These are phyloP conservation scores for Azorinus chamasolen DNA, from an alignment of 2,888 invertebrate species.

Conservation along the genomic window DNA sequence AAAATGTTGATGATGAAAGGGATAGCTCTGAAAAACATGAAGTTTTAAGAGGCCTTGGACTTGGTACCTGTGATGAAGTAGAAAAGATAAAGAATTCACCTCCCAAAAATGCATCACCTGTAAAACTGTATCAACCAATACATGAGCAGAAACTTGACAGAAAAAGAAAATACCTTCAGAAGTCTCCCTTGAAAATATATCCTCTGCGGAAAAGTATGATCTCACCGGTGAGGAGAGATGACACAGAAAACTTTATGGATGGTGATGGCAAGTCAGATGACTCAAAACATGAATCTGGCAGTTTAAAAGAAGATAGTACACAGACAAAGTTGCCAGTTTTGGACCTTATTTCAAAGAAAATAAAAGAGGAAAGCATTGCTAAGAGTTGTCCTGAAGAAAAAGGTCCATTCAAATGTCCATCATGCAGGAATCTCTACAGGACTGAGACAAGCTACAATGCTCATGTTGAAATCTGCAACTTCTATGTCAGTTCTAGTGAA, in stretches of 20 bases:
- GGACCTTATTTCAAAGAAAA: slow-evolving; percentile 87
- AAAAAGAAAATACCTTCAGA: neutral
- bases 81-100: slow-evolving; percentile 55
- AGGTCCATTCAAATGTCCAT: slow-evolving; percentile 93
- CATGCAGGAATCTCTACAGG: slow-evolving; percentile 91
- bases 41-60: slow-evolving; percentile 43
- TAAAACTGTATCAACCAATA: too few species aligned
- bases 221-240: slow-evolving; percentile 27
- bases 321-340: slow-evolving; percentile 72
- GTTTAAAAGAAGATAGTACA: neutral
- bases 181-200: slow-evolving; percentile 64
- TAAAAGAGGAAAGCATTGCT: slow-evolving; percentile 85
- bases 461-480: slow-evolving; percentile 85
- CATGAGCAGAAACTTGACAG: neutral
- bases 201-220: slow-evolving; percentile 60
- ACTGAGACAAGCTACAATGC: slow-evolving; percentile 85
- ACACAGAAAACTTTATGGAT: neutral
- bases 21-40: slow-evolving; percentile 22
- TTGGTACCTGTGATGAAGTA: slow-evolving; percentile 53
- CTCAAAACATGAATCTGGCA: too few species aligned
- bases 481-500: slow-evolving; percentile 86
- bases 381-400: slow-evolving; percentile 82
- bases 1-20: neutral
- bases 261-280: too few species aligned
- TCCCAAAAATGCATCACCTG: slow-evolving; percentile 36